Conservation (phyloP, 2,113 vertebrate species). For the Haemorhous mexicanus region DNA sequence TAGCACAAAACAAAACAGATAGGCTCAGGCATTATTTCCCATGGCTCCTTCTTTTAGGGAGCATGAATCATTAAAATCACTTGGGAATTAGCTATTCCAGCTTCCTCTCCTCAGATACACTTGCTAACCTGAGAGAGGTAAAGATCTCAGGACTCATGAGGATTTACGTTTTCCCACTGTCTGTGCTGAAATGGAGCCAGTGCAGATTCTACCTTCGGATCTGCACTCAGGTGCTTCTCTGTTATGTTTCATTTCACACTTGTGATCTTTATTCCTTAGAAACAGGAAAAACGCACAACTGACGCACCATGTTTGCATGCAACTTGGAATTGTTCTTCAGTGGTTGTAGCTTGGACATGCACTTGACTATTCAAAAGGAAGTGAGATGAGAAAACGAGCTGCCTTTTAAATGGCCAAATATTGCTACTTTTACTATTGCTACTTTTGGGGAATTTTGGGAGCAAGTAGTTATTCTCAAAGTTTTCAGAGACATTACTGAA, state of each 20-base stretch:
- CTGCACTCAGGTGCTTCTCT: conserved; percentile 22
- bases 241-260: conserved; percentile 55
- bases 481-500: background rate
- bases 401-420: background rate
- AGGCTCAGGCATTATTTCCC: conserved; percentile 1
- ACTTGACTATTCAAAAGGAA: background rate
- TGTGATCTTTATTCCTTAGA: conserved; percentile 43
- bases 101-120: background rate
- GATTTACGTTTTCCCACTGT: conserved; percentile 5
- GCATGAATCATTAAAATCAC: conserved; percentile 22
- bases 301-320: background rate
- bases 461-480: background rate
- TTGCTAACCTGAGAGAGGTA: background rate
- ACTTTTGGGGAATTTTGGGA: background rate
- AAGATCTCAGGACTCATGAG: conserved; percentile 29
- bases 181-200: conserved; percentile 22
- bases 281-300: conserved; percentile 39
- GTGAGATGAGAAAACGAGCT: background rate
- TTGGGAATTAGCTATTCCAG: background rate
- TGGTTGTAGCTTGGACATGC: background rate
- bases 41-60: background rate
- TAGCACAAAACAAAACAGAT: background rate
- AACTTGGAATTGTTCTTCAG: conserved; percentile 5
- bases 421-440: background rate
- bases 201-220: conserved; percentile 39